Evolutionary conservation across 2,888 invertebrate genomes (phyloP), one percentile per base, ranked within the genome.

Genomic region (Mythimna albipuncta): DNA sequence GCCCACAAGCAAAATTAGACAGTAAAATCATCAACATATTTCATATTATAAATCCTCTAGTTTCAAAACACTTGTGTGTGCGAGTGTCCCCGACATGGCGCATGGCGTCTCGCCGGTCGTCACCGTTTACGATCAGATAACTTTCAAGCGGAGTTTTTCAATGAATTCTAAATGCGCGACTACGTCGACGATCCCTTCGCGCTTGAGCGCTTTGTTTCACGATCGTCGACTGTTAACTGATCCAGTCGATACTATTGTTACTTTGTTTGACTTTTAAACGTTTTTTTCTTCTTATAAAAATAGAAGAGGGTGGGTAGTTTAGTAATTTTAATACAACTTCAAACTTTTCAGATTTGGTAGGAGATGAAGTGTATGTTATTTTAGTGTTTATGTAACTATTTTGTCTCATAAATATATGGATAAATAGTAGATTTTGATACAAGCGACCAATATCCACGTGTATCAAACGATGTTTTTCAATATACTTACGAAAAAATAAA

Each of bases 101-200:
- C 21, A 47, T 21, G 61, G 26, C 69, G 81, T 79, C 81, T 75
- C 83, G 76, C 63, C 83, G 82, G 79, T 79, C 89, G 87, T 89
- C 90, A 88, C 88, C 88, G 90, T 89, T 91, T 89, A 90, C 94
- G 93, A 96, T 96, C 96, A 91, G 96, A 96, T 96, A 96, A 94
- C 93, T 94, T 96, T 96, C 94, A 95, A 88, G 87, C 89, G 87
- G 91, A 92, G 89, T 94, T 96, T 96, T 96, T 94, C 96, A 96
- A 96, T 96, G 96, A 96, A 96, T 96, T 96, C 95, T 96, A 96
- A 96, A 96, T 96, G 95, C 86, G 87, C 79, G 81, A 87, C 81
- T 85, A 82, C 70, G 79, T 67, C 84, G 82, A 71, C 85, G 72
- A 75, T 82, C 66, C 68, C 76, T 79, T 77, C 77, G 82, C 83